Conservation (phyloP, 2,797 vertebrate genomes). For the Rhinella marina region DNA sequence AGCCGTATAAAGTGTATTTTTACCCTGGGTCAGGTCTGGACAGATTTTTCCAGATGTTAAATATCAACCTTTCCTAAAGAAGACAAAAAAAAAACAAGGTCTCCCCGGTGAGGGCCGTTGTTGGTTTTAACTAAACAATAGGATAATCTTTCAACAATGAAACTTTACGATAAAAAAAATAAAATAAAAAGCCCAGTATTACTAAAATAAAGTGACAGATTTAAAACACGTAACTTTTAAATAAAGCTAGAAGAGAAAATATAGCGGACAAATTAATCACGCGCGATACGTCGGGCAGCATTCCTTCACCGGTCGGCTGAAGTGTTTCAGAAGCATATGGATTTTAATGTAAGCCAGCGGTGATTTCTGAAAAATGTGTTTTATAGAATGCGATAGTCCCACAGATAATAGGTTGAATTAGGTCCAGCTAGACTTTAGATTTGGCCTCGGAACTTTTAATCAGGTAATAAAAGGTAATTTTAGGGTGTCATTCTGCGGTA, state of each 20-base stretch:
- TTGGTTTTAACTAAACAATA: conserved; percentile 70
- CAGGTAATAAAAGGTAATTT: conserved; percentile 62
- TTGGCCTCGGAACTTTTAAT: conserved; percentile 59
- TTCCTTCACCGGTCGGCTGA: conserved; percentile 41
- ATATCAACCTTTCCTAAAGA: conserved; percentile 67
- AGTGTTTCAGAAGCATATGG: conserved; percentile 60
- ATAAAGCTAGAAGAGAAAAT: conserved; percentile 48
- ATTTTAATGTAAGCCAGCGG: conserved; percentile 61
- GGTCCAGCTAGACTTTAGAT: conserved; percentile 50
- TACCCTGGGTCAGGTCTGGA: conserved; percentile 70
- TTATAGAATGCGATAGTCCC: conserved; percentile 61
- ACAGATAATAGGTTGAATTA: conserved; percentile 54
- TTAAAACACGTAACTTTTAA: conserved; percentile 52
- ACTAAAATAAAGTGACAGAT: conserved; percentile 63
- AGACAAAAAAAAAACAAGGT: conserved; percentile 67
- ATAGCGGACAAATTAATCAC: conserved; percentile 50
- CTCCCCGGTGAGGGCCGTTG: conserved; percentile 67
- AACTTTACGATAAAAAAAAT: conserved; percentile 30
- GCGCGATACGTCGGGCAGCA: conserved; percentile 11
- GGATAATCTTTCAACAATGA: conserved; percentile 68
- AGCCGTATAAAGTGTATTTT: conserved; percentile 69
- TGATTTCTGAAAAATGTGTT: conserved; percentile 56
- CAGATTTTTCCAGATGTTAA: conserved; percentile 68
- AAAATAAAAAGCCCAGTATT: neutral
- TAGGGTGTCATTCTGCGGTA: conserved; percentile 47